Base-by-base conservation (phyloP, 2,797 vertebrate species). In the Psittacula echo region DNA sequence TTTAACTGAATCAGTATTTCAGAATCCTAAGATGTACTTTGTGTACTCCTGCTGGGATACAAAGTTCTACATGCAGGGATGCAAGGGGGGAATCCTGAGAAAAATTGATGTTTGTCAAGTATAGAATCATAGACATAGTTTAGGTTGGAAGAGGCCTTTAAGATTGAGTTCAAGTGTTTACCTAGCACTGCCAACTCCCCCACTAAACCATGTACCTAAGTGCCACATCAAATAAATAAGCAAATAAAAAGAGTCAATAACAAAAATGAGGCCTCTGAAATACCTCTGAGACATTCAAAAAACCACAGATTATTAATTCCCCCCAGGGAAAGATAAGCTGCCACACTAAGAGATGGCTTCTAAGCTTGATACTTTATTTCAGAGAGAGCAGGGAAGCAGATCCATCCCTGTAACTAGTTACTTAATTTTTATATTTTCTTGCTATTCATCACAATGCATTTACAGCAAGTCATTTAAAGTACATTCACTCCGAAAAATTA, bases 391-490 rank as follows among this genome's bases (percentile, higher is more conserved):
- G 3, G 15, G 50, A 8, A 67, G 4, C 32, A 91, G 50, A 76
- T 86, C 41, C 6, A 32, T 60, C 47, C n/a, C 10, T 1, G 13
- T 61, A 51, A 94, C 26, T 19, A 85, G 39, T 56, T 78, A 50
- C 26, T 91, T 93, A 78, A 37, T 89, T 72, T 79, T 95, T 82
- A 41, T 74, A 17, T 70, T 96, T 89, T 61, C 76, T 73, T 83
- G 32, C 60, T 85, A 45, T 89, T 96, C 70, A 56, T 84, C 91
- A 53, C 51, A 67, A 51, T 83, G 23, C 82, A 90, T 85, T 95
- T 97, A 90, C 54, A 96, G 60, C 76, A 95, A 80, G 44, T 67
- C 21, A 65, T 81, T 94, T 87, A 80, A 88, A 54, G 37, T 50
- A 42, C 17, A 13, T 84, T 90, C 50, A 71, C 27, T 60, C 67